These are phyloP conservation scores for Crotophaga sulcirostris DNA, from an alignment of 2,113 vertebrate species.

Conservation along the genomic window DNA sequence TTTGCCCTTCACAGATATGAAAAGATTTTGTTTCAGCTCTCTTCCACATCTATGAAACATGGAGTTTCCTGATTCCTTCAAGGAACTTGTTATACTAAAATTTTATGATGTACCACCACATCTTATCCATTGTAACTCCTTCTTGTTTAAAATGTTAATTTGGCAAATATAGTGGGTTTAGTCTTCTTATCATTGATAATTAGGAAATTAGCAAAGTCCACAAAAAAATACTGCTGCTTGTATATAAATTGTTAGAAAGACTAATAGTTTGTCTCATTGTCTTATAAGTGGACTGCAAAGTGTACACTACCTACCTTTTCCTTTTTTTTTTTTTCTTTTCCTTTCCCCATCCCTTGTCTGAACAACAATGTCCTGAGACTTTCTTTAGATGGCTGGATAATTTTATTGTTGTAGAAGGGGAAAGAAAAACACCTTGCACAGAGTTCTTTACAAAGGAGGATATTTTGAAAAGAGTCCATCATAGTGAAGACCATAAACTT, in stretches of 20 bases:
- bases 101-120: neutral
- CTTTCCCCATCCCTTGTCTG: fast-evolving
- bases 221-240: neutral
- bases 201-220: neutral
- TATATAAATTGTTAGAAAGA: neutral
- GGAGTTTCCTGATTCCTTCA: neutral
- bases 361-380: neutral
- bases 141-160: neutral
- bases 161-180: neutral
- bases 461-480: neutral
- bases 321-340: too few species aligned
- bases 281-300: neutral
- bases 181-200: neutral
- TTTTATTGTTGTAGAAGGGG: neutral
- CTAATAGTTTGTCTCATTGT: neutral
- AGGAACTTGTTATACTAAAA: neutral
- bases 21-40: neutral
- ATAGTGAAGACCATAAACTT: neutral
- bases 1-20: neutral
- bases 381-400: neutral
- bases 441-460: neutral
- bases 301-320: fast-evolving
- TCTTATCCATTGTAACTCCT: neutral
- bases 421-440: neutral
- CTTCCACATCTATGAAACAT: neutral